Evolutionary conservation across 2,888 invertebrate species (phyloP).

Genomic region (Alsophila aescularia): DNA sequence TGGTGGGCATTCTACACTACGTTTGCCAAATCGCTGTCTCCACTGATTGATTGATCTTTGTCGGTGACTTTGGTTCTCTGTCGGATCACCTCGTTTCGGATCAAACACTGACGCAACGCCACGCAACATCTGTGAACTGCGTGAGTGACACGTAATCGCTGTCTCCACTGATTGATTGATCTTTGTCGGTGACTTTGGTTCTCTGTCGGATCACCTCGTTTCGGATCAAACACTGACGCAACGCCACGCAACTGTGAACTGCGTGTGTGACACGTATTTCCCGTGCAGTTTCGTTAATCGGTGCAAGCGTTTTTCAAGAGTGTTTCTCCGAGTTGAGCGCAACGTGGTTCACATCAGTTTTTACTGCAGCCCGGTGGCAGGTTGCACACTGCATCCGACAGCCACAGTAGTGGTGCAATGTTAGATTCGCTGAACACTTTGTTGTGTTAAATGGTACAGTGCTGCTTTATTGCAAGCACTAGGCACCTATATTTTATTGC

Average conservation of each 20-base stretch:
- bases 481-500: too few species aligned
- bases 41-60: too few species aligned
- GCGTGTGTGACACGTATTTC: slow-evolving; percentile 2
- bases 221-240: neutral
- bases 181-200: neutral
- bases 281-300: slow-evolving; percentile 1
- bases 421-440: neutral
- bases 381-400: slow-evolving; percentile 27
- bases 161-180: too few species aligned
- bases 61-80: too few species aligned
- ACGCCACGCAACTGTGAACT: slow-evolving; percentile 12
- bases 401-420: slow-evolving; percentile 23
- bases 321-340: neutral
- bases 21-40: too few species aligned
- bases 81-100: too few species aligned
- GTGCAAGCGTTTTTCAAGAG: neutral
- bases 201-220: neutral
- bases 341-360: slow-evolving; percentile 31
- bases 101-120: too few species aligned
- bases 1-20: too few species aligned
- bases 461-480: too few species aligned
- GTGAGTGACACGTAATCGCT: too few species aligned
- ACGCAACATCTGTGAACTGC: too few species aligned
- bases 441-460: neutral
- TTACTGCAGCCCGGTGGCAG: slow-evolving; percentile 28